Base-by-base conservation (phyloP, 2,888 invertebrate species). In the Seladonia tumulorum region DNA sequence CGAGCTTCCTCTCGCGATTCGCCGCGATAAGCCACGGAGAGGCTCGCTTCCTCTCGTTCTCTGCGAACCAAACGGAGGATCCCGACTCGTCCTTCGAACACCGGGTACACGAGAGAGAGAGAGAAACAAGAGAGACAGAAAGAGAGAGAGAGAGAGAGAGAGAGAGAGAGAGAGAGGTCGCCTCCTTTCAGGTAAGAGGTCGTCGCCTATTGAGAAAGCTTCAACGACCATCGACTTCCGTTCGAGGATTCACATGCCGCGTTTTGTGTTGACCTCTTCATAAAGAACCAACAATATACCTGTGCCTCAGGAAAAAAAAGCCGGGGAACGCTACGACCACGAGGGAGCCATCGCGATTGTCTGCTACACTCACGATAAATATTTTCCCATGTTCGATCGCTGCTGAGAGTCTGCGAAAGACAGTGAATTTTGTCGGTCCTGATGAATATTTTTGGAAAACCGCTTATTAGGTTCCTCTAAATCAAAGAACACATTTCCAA, bases 181-280 rank as follows among this genome's bases (percentile, higher is more conserved):
- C 78, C 76, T 81, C 66, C 14, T 68, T 83, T 83, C 85, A 87
- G 82, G 88, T 82, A 76, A 80, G 86, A 85, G 88, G 78, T 83
- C 83, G 82, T 75, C 76, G 63, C 83, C 82, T 71, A 83, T 82
- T 76, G 81, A 82, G 81, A 83, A 79, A 79, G 57, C 79, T 85
- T 83, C 85, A 89, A 89, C 88, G 88, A 87, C 83, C 88, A 82
- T 89, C 83, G 80, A 86, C 78, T 83, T 89, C 86, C 82, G 87
- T 76, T 82, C 47, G 80, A 83, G 75, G 76, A 87, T 81, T 84
- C 87, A 73, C 84, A 79, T 81, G 84, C 71, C 45, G 60, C 83
- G 73, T 83, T 79, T 87, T 87, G 86, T 87, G 82, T 53, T 60
- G 84, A 84, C 84, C 87, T 82, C 79, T 79, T 81, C 77, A 29